A percentile compares a stretch with the other conserved stretches of the same genome.
Evolutionary conservation across 2,113 vertebrate genomes (phyloP).

Genomic region (Emberiza fucata): DNA sequence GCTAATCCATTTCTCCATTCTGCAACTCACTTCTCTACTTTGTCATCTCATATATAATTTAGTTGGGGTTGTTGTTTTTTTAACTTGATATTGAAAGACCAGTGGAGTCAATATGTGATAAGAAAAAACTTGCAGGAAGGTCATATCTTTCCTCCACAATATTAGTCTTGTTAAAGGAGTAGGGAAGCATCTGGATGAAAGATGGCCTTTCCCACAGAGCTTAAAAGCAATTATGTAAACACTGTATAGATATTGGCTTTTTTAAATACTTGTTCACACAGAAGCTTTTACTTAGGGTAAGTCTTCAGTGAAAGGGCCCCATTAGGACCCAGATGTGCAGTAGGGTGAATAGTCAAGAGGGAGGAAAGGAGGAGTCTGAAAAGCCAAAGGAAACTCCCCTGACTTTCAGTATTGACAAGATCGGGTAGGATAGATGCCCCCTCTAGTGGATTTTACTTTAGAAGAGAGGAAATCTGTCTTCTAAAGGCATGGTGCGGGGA

Average conservation of each 20-base stretch:
- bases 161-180: neutral
- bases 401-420: neutral
- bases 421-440: neutral
- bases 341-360: rapidly evolving
- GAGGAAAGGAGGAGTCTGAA: neutral
- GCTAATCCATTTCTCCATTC: neutral
- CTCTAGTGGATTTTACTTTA: neutral
- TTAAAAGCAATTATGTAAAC: neutral
- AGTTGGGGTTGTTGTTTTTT: neutral
- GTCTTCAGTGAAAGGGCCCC: neutral
- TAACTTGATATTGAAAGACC: neutral
- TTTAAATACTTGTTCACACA: neutral
- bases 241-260: neutral
- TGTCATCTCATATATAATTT: neutral
- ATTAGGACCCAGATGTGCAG: neutral
- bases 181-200: neutral
- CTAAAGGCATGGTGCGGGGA: neutral
- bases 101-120: neutral
- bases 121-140: neutral
- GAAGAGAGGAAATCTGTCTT: neutral
- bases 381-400: neutral
- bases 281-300: neutral
- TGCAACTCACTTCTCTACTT: neutral
- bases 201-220: neutral
- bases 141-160: neutral